Evolutionary conservation across 2,888 invertebrate genomes (phyloP).

Genomic region (Melieria picta): DNA sequence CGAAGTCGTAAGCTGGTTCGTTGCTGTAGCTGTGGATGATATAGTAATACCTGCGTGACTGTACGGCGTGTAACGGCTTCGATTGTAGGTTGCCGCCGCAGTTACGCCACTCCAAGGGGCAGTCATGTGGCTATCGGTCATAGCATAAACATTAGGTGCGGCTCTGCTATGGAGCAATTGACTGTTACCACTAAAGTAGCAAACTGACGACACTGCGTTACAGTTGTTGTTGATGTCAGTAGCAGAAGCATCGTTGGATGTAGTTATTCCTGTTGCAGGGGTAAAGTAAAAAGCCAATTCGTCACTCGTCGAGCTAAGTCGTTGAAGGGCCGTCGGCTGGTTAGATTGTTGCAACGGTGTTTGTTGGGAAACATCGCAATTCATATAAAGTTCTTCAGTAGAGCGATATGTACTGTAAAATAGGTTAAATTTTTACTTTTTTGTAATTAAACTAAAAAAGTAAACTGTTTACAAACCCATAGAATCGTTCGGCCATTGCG

Average conservation of each 20-base stretch:
- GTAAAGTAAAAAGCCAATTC: too few species aligned
- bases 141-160: neutral
- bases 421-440: too few species aligned
- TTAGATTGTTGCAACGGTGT: neutral
- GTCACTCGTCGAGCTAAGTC: too few species aligned
- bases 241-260: constrained; percentile 1
- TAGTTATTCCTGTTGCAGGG: neutral
- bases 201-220: too few species aligned
- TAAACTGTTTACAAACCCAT: constrained; percentile 46
- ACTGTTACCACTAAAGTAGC: too few species aligned
- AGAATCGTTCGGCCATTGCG: constrained; percentile 52
- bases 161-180: too few species aligned
- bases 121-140: constrained; percentile 10
- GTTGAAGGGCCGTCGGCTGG: too few species aligned
- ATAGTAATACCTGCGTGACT: constrained; percentile 49
- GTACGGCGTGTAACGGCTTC: constrained; percentile 64
- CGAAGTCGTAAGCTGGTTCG: constrained; percentile 21
- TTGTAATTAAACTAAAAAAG: neutral
- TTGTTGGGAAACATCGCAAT: too few species aligned
- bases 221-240: too few species aligned
- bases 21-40: constrained; percentile 32
- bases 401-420: too few species aligned
- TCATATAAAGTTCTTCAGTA: too few species aligned
- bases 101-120: constrained; percentile 12
- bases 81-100: constrained; percentile 46